These are phyloP conservation scores for Proterorhinus semilunaris DNA, from an alignment of 2,113 vertebrate species.

Conservation along the genomic window DNA sequence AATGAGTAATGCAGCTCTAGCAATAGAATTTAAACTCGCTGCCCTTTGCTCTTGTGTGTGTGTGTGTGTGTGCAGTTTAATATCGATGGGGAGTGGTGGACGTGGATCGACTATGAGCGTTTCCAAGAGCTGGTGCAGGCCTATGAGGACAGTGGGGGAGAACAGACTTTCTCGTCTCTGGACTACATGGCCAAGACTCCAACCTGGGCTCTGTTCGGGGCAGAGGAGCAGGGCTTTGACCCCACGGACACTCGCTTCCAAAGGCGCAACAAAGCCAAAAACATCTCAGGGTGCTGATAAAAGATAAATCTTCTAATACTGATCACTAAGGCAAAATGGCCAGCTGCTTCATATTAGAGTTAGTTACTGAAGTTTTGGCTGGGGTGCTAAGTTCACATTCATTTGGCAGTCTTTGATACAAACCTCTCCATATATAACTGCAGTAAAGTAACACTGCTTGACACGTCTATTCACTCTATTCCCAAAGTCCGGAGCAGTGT, in stretches of 20 bases:
- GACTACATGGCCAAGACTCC: conserved; percentile 88
- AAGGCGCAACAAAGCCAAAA: conserved; percentile 83
- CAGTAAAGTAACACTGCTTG: no score
- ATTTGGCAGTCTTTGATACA: no score
- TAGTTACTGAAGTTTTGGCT: no score
- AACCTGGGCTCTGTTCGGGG: conserved; percentile 87
- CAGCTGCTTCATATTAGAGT: not conserved
- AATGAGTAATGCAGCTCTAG: no score
- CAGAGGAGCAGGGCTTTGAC: conserved; percentile 86
- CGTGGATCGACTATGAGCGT: conserved; percentile 89
- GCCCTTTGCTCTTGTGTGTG: not conserved
- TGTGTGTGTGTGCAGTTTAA: conserved; percentile 80
- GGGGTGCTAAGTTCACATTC: no score
- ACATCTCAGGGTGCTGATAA: conserved; percentile 86
- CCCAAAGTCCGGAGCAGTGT: no score
- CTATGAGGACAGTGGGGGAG: conserved; percentile 70
- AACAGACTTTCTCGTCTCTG: conserved; percentile 76
- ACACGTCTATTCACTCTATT: no score
- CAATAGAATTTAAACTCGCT: not conserved
- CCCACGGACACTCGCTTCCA: conserved; percentile 84
- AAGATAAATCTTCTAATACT: not conserved
- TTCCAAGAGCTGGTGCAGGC: conserved; percentile 84
- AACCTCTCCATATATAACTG: no score
- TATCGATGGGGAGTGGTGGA: conserved; percentile 84
- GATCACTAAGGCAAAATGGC: not conserved